A percentile compares a stretch with the other conserved stretches of the same genome.
Evolutionary conservation across 2,797 vertebrate genomes (phyloP).

Genomic region (Acipenser oxyrinchus): DNA sequence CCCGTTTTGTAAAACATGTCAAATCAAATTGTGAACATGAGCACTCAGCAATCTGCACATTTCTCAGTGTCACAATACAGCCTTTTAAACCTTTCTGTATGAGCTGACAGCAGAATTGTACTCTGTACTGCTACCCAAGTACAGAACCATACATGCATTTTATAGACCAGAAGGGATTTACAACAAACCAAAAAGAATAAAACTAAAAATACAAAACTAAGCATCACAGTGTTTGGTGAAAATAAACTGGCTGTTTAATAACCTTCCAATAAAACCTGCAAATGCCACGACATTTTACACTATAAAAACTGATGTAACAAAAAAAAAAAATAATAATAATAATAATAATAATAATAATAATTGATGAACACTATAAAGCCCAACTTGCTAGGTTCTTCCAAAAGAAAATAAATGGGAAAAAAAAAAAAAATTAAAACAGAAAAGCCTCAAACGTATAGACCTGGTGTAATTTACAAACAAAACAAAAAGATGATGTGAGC

Average conservation of each 20-base stretch:
- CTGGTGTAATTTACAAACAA: constrained; percentile 52
- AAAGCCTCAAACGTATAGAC: constrained; percentile 32
- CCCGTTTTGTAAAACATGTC: constrained; percentile 36
- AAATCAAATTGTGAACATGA: constrained; percentile 35
- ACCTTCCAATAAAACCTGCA: constrained; percentile 72
- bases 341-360: constrained; percentile 28
- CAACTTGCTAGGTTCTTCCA: constrained; percentile 59
- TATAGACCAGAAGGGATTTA: constrained; percentile 28
- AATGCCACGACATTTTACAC: constrained; percentile 67
- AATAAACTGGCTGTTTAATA: constrained; percentile 72
- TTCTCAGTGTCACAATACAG: constrained; percentile 84
- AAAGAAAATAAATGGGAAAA: constrained; percentile 54
- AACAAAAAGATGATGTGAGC: constrained; percentile 37
- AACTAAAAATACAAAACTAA: constrained; percentile 55
- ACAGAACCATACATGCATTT: constrained; percentile 47
- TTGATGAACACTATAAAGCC: constrained; percentile 46
- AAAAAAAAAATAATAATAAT: constrained; percentile 36
- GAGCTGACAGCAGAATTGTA: constrained; percentile 79
- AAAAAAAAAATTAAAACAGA: not conserved
- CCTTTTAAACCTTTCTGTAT: constrained; percentile 88
- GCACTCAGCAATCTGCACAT: constrained; percentile 46
- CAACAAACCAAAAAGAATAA: constrained; percentile 9
- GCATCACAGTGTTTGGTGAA: constrained; percentile 94
- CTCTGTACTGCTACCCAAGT: constrained; percentile 50
- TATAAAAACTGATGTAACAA: constrained; percentile 37